Conservation (phyloP, 35 echinoderm and acorn worm genomes). For the Amphiura filiformis region DNA sequence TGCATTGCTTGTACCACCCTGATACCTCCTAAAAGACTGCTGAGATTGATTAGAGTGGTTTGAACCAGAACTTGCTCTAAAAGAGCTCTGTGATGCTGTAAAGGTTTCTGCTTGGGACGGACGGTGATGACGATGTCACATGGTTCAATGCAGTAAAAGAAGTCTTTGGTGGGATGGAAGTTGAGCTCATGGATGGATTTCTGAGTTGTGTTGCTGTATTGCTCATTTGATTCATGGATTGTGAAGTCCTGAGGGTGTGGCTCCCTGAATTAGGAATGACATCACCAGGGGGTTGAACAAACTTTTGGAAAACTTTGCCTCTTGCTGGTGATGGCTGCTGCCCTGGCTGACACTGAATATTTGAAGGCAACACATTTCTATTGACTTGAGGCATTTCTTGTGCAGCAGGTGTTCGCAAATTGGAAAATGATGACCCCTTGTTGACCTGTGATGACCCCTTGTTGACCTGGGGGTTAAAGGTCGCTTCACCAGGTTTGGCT, state of each 20-base stretch:
- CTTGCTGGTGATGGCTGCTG: neutral
- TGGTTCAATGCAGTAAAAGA: neutral
- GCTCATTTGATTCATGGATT: neutral
- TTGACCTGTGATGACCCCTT: neutral
- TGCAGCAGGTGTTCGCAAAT: too few species aligned
- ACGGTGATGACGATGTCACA: neutral
- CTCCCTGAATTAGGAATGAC: neutral
- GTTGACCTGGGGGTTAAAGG: neutral
- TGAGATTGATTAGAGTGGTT: neutral
- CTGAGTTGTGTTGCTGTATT: neutral
- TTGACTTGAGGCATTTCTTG: too few species aligned
- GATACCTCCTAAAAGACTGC: neutral
- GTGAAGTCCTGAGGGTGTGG: neutral
- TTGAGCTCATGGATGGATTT: neutral
- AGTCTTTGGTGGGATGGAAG: neutral
- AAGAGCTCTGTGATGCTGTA: neutral
- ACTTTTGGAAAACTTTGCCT: neutral
- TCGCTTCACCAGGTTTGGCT: neutral
- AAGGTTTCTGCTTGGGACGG: too few species aligned
- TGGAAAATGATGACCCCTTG: too few species aligned
- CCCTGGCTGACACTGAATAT: too few species aligned
- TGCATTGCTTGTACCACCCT: too few species aligned
- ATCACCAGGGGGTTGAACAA: neutral
- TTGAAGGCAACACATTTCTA: too few species aligned
- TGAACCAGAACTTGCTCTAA: neutral